Evolutionary conservation across 2,113 vertebrate species (phyloP), one percentile per base, ranked within the genome.

Genomic region (Fulica atra): DNA sequence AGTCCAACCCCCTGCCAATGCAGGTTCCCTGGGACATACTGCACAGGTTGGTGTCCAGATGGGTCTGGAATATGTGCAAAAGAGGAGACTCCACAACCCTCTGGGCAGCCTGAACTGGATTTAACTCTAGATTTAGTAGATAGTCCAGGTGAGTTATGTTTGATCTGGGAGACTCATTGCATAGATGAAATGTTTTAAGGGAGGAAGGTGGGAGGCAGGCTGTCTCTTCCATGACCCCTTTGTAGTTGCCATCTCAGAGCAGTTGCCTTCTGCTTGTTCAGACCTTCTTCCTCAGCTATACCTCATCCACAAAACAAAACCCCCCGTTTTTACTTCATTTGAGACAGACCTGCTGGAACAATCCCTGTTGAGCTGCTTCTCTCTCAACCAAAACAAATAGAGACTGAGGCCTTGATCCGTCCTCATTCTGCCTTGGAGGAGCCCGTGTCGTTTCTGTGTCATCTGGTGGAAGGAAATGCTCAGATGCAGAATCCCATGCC

Each of bases 221-320:
- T 88, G 36, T 31, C 73, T 36, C 33, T 54, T 50, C 40, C 40
- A 5, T 48, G 4, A 0, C 25, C 16, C 64, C 33, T 48, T 46
- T 28, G 16, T 11, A 36, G 35, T 16, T 51, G 33, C 4, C 35
- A 0, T 44, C 14, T 61, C 0, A 11, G 64, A 48, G 40, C 18
- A 5, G 0, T 60, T 64, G 7, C 48, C 33, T 50, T 50, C 46
- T 65, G 23, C 42, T 65, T 26, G 5, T 29, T 78, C 33, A 64
- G 57, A 16, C 1, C 0, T 18, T 64, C 42, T 51, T 79, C 16
- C 38, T 46, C 16, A 17, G 0, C 24, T 50, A 1, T 5, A 21
- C 59, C 21, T 78, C 88, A 1, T 25, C 50, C 69, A 9, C 12
- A 24, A 50, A 36, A 33, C 20, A 66, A 40, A 91, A 71, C 0